phyloP scores from a whole-genome alignment of 2,888 invertebrate species.

The Lymantria monacha region DNA sequence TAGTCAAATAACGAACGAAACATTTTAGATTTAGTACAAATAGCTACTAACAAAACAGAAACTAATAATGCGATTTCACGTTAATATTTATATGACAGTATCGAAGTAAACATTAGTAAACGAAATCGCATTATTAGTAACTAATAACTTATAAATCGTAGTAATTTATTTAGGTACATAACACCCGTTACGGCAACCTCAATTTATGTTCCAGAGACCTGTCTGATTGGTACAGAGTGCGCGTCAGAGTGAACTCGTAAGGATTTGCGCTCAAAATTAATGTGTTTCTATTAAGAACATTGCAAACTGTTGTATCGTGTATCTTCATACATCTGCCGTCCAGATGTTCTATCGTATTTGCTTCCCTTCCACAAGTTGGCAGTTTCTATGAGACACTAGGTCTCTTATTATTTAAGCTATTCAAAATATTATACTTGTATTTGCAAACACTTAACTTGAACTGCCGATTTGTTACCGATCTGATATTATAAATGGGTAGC shows the following conservation, averaged over 20 bases:
- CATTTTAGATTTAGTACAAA: constrained; percentile 37
- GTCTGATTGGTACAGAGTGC: constrained; percentile 91
- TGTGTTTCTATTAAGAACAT: constrained; percentile 75
- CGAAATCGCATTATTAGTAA: constrained; percentile 24
- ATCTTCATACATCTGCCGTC: constrained; percentile 78
- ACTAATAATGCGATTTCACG: constrained; percentile 35
- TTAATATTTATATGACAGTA: background rate
- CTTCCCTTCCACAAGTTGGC: constrained; percentile 74
- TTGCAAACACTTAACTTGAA: constrained; percentile 38
- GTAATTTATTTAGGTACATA: constrained; percentile 44
- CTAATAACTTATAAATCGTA: constrained; percentile 27
- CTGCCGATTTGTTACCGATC: constrained; percentile 69
- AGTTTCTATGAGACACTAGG: constrained; percentile 53
- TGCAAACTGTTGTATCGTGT: constrained; percentile 77
- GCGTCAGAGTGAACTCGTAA: constrained; percentile 94
- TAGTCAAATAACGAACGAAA: constrained; percentile 29
- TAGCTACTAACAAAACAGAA: constrained; percentile 29
- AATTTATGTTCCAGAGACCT: constrained; percentile 84
- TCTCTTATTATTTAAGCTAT: constrained; percentile 24
- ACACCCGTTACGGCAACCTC: constrained; percentile 70
- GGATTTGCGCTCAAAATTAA: constrained; percentile 80
- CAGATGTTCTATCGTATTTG: constrained; percentile 74
- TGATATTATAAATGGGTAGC: constrained; percentile 48
- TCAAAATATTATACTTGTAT: constrained; percentile 20
- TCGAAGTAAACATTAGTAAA: constrained; percentile 3